These are phyloP conservation scores for Calliphora vomitoria DNA, from an alignment of 2,888 invertebrate genomes.

Conservation along the genomic window DNA sequence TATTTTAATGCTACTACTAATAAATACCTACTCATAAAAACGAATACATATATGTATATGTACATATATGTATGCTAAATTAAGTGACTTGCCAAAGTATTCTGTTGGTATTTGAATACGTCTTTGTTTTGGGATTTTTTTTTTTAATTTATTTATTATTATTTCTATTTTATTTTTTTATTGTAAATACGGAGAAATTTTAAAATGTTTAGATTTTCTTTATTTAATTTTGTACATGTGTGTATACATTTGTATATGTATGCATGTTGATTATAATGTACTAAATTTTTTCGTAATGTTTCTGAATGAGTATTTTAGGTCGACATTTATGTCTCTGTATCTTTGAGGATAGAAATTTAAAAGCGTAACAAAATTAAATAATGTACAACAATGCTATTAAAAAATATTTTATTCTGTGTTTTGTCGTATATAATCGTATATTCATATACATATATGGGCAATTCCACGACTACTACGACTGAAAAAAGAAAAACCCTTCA, in stretches of 20 bases:
- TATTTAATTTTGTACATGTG: conserved; percentile 26
- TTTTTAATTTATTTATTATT: conserved; percentile 21
- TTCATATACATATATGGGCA: neutral
- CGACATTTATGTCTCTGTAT: conserved; percentile 47
- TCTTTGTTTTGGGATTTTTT: conserved; percentile 25
- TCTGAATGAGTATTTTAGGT: conserved; percentile 62
- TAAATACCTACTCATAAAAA: too few species aligned
- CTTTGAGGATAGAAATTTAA: conserved; percentile 45
- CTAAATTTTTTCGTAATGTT: conserved; percentile 42
- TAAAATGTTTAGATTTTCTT: conserved; percentile 40
- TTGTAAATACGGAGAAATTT: conserved; percentile 65
- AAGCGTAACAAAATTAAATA: conserved; percentile 21
- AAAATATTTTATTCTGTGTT: conserved; percentile 23
- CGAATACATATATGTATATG: neutral
- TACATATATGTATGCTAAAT: conserved; percentile 6
- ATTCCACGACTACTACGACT: too few species aligned
- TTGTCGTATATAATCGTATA: neutral
- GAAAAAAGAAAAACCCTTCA: too few species aligned
- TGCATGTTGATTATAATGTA: neutral
- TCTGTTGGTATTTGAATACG: conserved; percentile 47
- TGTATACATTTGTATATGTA: neutral
- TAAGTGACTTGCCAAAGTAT: conserved; percentile 48
- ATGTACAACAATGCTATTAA: conserved; percentile 40
- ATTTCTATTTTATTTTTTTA: conserved; percentile 19
- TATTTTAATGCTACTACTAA: too few species aligned